Conservation (phyloP, 1,140 invertebrate species). For the Drosophila willistoni region DNA sequence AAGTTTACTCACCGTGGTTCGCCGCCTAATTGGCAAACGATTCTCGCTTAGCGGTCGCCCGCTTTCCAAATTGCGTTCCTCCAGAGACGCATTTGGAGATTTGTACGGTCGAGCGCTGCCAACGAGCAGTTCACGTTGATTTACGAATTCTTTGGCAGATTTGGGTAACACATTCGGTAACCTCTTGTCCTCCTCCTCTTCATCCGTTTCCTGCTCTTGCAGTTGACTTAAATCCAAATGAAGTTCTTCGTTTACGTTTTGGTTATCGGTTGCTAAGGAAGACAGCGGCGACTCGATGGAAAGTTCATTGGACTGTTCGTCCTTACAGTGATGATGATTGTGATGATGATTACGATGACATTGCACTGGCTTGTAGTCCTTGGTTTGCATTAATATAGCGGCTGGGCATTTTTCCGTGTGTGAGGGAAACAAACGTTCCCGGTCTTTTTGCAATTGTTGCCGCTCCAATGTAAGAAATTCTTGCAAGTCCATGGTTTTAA, state of each 20-base stretch:
- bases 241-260: slow-evolving; percentile 50
- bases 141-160: slow-evolving; percentile 70
- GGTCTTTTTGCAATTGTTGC: slow-evolving; percentile 57
- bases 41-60: slow-evolving; percentile 71
- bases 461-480: slow-evolving; percentile 62
- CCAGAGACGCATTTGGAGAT: slow-evolving; percentile 65
- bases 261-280: slow-evolving; percentile 65
- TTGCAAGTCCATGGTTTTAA: slow-evolving; percentile 59
- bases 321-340: slow-evolving; percentile 20
- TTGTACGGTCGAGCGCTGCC: slow-evolving; percentile 71
- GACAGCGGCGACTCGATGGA: slow-evolving; percentile 18
- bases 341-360: slow-evolving; percentile 46
- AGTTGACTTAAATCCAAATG: slow-evolving; percentile 41
- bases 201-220: neutral
- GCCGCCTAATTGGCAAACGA: slow-evolving; percentile 63
- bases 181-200: neutral
- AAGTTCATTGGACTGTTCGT: slow-evolving; percentile 67
- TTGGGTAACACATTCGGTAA: slow-evolving; percentile 31
- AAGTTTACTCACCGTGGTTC: slow-evolving; percentile 54
- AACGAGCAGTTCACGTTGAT: slow-evolving; percentile 67
- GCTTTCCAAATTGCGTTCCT: slow-evolving; percentile 57
- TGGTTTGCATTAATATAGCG: slow-evolving; percentile 39
- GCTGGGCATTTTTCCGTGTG: slow-evolving; percentile 49
- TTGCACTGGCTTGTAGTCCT: slow-evolving; percentile 46
- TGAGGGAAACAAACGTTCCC: slow-evolving; percentile 43